Base-by-base conservation (phyloP, 2,797 vertebrate genomes). In the Fundulus diaphanus region DNA sequence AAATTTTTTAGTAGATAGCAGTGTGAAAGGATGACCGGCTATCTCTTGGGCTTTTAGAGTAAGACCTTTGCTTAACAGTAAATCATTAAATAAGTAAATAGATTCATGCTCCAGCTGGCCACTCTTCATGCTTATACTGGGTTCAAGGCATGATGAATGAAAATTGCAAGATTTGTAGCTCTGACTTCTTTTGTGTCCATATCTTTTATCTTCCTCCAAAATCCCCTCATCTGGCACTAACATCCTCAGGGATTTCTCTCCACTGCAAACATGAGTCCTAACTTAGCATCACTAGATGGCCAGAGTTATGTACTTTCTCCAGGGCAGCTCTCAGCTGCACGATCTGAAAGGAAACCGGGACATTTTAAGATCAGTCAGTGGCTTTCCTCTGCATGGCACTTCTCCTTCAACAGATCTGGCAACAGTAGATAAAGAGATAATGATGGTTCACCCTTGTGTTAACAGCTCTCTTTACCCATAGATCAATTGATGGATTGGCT, bases 401-500 rank as follows among this genome's bases (percentile, higher is more conserved):
- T 72, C 67, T 54, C 24, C 63, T 65, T 70, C 56, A 69, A 44
- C 68, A 66, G 81, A 75, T 81, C 76, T 78, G 56, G 68, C 77
- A 80, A 87, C 76, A 69, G 73, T 63, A 77, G 80, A 88, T 85
- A 65, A 85, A 87, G 83, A 77, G 77, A 88, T 89, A 86, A 90
- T 83, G 80, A 84, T 81, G 42, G 20, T 73, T 72, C 74, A 80
- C 86, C 80, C 44, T 74, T 74, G 72, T 83, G 78, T 84, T 85
- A 89, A 90, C 80, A 68, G 70, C 78, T 80, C 76, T 73, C 85
- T 88, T 85, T 70, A 74, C 35, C 72, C 78, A 20, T 46, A 67
- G 85, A 90, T 89, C 85, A 77, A 69, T 84, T 78, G 78, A 89
- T 76, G 78, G 83, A 86, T 84, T 76, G 87, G 76, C 73, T 88